phyloP scores from a whole-genome alignment of 2,888 invertebrate species.

The Macaria notata region DNA sequence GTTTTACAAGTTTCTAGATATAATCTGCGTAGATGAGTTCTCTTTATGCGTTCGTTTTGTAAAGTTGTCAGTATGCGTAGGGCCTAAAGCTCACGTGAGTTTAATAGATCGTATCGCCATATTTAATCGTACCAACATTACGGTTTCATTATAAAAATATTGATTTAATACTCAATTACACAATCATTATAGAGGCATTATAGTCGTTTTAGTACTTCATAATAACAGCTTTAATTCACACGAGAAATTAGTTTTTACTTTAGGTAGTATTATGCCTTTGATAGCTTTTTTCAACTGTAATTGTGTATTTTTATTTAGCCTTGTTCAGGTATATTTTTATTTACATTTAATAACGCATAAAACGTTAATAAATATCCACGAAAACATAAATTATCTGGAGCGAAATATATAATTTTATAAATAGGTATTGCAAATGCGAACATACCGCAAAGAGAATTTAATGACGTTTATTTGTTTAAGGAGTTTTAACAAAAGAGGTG shows the following conservation, averaged over 20 bases:
- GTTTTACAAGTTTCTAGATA: conserved; percentile 14
- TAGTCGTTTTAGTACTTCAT: conserved; percentile 31
- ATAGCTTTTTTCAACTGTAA: conserved; percentile 11
- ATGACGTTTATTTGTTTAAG: neutral
- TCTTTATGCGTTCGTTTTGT: no score
- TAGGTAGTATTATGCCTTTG: conserved; percentile 18
- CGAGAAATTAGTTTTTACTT: conserved; percentile 32
- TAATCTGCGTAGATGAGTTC: no score
- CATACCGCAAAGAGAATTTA: neutral
- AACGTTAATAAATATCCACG: neutral
- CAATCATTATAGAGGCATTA: conserved; percentile 29
- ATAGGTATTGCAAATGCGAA: no score
- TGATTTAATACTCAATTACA: conserved; percentile 30
- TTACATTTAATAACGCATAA: neutral
- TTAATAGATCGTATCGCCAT: conserved; percentile 16
- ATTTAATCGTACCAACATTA: conserved; percentile 20
- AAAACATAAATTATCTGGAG: no score
- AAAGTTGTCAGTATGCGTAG: no score
- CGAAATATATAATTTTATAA: no score
- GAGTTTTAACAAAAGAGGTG: neutral
- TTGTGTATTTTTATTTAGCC: conserved; percentile 4
- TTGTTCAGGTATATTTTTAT: neutral
- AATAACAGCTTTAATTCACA: conserved; percentile 33
- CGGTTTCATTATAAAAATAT: conserved; percentile 30
- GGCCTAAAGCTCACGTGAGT: conserved; percentile 1